Evolutionary conservation across 2,797 vertebrate genomes (phyloP), one percentile per base, ranked within the genome.

Genomic region (Loriculus beryllinus): DNA sequence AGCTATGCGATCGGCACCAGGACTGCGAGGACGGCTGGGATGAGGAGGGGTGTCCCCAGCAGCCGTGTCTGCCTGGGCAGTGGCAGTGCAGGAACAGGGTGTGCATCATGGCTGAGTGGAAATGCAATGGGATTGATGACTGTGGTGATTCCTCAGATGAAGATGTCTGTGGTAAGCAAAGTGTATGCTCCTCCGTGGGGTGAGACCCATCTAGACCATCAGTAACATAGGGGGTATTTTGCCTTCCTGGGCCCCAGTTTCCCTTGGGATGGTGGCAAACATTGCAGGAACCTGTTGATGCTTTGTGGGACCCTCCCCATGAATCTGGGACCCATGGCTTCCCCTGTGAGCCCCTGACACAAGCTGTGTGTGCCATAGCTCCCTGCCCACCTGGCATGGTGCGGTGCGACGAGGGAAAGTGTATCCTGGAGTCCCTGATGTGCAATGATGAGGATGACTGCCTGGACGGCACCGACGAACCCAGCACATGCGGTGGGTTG

Each of bases 91-190:
- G 63, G 80, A 99, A 99, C 93, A 71, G 72, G 22, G 93, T 98
- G 63, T 99, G 99, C 54, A 86, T 99, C 79, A 89, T 97, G 49
- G 95, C 81, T 13, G 95, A 98, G 40, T 98, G 98, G 96, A 97
- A 86, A 86, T 99, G 99, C 87, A 97, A 99, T 1, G 97, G 98
- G 13, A 48, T 97, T 4, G 92, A 99, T 2, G 97, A 99, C 96
- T 99, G 99, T 31, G 95, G 98, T 1, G 99, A 99, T 81, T 96
- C 97, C 74, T 99, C 99, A 0, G 99, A 99, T 43, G 99, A 99
- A 97, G 97, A 98, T 1, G 31, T 84, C 42, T 99, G 99, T 6
- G 98, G 98, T 98, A 94, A 97, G 98, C 5, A 15, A n/a, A 26
- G 6, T 2, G 2, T 10, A 14, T 40, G 45, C 17, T 19, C 11